Base-by-base conservation (phyloP, 2,888 invertebrate genomes). In the Gnatocerus cornutus region DNA sequence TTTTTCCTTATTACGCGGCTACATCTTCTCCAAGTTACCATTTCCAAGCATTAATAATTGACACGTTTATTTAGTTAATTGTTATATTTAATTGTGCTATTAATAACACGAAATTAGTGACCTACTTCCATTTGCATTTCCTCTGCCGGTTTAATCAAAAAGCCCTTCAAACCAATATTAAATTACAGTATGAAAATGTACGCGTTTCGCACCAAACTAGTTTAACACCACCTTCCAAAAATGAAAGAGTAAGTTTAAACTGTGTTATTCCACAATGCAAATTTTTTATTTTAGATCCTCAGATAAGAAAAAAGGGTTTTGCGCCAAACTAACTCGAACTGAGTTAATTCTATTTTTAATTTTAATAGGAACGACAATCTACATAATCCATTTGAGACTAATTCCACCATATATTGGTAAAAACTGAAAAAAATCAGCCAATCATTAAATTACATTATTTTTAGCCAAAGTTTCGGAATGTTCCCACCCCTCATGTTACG, bases 401-500 rank as follows among this genome's bases (percentile, higher is more conserved):
- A 27, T 16, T 8, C 46, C 16, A 46, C 3, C 3, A 1, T 12
- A 46, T 13, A 46, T 16, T n/a, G 50, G 50, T 50, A 29, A 50
- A n/a, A n/a, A n/a, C n/a, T n/a, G n/a, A n/a, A n/a, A n/a, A n/a
- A n/a, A n/a, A n/a, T n/a, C n/a, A n/a, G n/a, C n/a, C n/a, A n/a
- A n/a, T n/a, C n/a, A n/a, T n/a, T n/a, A n/a, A n/a, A n/a, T n/a
- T n/a, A n/a, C n/a, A n/a, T n/a, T n/a, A n/a, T n/a, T n/a, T n/a
- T n/a, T n/a, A n/a, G n/a, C n/a, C n/a, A n/a, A n/a, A n/a, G n/a
- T n/a, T n/a, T 8, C n/a, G 9, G 14, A 13, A 9, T 75, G 75
- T 52, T 39, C 89, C 69, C 86, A 89, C 0, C 85, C 90, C 8
- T 93, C 91, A 77, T 95, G 95, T 84, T 87, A 94, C 56, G 89